Base-by-base conservation (phyloP, 2,797 vertebrate species). In the Tadarida brasiliensis region DNA sequence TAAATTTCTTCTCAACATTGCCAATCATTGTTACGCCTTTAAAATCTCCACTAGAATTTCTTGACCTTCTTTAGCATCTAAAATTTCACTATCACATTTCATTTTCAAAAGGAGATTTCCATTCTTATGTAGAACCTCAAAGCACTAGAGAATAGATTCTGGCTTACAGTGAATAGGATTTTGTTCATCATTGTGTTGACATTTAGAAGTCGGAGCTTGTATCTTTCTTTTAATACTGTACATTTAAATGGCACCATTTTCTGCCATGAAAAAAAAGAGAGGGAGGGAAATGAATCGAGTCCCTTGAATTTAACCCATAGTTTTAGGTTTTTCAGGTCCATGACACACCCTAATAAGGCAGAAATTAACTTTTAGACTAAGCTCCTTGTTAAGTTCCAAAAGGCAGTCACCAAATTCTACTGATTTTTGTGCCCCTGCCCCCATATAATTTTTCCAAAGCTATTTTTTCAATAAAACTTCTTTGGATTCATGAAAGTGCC, bases 401-500 rank as follows among this genome's bases (percentile, higher is more conserved):
- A 93, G 16, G 4, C 22, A 94, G 63, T 63, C 30, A 88, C 77
- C 73, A 92, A 84, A 74, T 80, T 90, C 30, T 54, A 97, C 95
- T 94, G 74, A 89, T n/a, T 88, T 70, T 56, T 33, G 39, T 44
- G 39, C 39, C 16, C 24, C 4, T 24, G 44, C 0, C 0, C 1
- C 47, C 74, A 20, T 19, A 78, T 90, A 59, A 95, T 33, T 96
- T 98, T 96, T 96, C 49, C 88, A 92, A 61, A 57, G 61, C 15
- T 95, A 77, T 94, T 96, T 93, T 97, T 97, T 91, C 90, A 93
- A 33, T 94, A 71, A 85, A 96, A 86, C 76, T 83, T 96, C 95
- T 73, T 61, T 92, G 9, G 1, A 93, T 82, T 83, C 56, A 96
- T 61, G 91, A 89, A 96, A 77, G 59, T 87, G 95, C 17, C 92